These are phyloP conservation scores for Nycticorax nycticorax DNA, from an alignment of 2,113 vertebrate species.

Conservation along the genomic window DNA sequence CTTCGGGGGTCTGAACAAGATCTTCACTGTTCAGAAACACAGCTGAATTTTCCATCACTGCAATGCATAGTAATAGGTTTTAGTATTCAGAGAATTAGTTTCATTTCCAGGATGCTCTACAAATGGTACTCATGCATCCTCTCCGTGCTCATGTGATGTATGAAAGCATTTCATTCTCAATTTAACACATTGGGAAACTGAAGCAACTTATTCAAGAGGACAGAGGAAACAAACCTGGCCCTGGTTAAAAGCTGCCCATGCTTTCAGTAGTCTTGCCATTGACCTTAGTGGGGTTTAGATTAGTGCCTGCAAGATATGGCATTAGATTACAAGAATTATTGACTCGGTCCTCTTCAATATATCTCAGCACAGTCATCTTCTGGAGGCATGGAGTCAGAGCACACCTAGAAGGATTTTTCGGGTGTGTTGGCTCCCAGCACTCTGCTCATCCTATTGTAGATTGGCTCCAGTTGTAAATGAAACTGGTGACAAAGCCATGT, in stretches of 20 bases:
- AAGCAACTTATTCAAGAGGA: not conserved
- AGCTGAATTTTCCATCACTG: not conserved
- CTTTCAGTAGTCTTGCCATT: not conserved
- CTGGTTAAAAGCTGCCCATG: not conserved
- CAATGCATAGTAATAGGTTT: not conserved
- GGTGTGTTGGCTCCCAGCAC: not conserved
- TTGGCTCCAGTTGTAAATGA: not conserved
- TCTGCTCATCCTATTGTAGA: not conserved
- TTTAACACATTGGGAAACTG: not conserved
- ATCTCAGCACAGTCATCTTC: not conserved
- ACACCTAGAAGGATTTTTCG: not conserved
- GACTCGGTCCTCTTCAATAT: not conserved
- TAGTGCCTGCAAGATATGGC: not conserved
- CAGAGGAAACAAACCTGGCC: not conserved
- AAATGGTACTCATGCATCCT: not conserved
- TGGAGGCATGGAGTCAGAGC: fast-evolving
- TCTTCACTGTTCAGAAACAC: not conserved
- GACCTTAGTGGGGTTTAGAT: not conserved
- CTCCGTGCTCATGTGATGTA: not conserved
- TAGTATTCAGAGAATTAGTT: not conserved
- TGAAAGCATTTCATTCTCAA: not conserved
- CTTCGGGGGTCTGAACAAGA: not conserved
- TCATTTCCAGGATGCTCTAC: not conserved
- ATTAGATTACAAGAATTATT: not conserved
- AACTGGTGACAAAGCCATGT: not conserved